Evolutionary conservation across 2,113 vertebrate genomes (phyloP).

Genomic region (Poeciliopsis retropinna): DNA sequence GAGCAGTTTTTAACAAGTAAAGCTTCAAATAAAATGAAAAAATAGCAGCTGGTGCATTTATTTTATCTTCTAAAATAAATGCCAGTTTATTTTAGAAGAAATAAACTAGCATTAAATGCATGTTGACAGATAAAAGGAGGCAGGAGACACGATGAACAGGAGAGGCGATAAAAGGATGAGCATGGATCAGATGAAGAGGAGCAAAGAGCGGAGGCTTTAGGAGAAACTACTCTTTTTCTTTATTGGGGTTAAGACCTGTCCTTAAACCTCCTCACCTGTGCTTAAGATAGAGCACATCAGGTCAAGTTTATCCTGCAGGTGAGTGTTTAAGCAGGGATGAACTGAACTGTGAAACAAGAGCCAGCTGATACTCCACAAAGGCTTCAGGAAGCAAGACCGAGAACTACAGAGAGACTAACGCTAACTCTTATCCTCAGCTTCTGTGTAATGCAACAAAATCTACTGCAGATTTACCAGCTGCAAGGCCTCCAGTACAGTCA

Average conservation of each 20-base stretch:
- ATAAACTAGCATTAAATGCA: conserved; percentile 26
- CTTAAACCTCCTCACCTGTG: not conserved
- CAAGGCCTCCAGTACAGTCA: not conserved
- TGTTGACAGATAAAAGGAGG: conserved; percentile 42
- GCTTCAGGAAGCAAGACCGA: conserved; percentile 18
- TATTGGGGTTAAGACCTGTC: conserved; percentile 11
- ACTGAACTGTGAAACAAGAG: conserved; percentile 43
- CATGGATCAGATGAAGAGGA: conserved; percentile 42
- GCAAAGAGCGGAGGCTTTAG: conserved; percentile 30
- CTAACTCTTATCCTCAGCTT: not conserved
- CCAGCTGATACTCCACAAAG: conserved; percentile 12
- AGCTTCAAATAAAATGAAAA: no score
- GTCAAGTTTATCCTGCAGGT: not conserved
- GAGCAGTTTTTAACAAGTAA: not conserved
- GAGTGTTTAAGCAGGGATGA: conserved; percentile 35
- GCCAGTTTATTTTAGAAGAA: no score
- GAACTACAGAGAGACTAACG: conserved; percentile 26
- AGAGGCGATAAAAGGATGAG: conserved; percentile 56
- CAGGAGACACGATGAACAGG: conserved; percentile 50
- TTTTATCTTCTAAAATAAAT: no score
- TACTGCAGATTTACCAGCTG: not conserved
- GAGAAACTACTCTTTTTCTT: conserved; percentile 4
- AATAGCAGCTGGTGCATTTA: no score
- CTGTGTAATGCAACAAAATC: not conserved
- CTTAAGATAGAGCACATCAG: conserved; percentile 2